Conservation (phyloP, 2,888 invertebrate species). For the Leptarthrus brevirostris region DNA sequence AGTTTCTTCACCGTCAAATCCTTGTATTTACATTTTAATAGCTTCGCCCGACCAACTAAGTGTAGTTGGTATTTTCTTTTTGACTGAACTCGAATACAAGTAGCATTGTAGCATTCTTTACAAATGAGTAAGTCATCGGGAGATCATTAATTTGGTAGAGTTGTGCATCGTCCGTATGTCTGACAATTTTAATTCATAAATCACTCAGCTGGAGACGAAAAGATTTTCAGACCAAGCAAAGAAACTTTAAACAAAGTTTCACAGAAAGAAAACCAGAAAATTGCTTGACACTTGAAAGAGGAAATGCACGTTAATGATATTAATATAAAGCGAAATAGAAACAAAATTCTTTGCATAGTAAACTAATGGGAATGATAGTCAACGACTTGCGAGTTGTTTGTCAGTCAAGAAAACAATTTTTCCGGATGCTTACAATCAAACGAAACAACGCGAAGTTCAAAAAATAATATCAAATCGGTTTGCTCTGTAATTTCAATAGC, state of each 20-base stretch:
- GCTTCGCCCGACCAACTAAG: too few relatives aligned
- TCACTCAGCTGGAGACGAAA: constrained; percentile 26
- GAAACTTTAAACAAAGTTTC: constrained; percentile 4
- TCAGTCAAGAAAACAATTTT: background rate
- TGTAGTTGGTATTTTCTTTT: background rate
- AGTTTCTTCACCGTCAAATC: too few relatives aligned
- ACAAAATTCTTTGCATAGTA: background rate
- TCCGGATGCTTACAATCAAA: background rate
- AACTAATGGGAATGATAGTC: background rate
- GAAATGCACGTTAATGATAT: background rate
- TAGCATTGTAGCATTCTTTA: constrained; percentile 10
- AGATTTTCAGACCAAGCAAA: background rate
- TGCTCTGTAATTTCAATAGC: constrained; percentile 2
- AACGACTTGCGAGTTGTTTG: background rate
- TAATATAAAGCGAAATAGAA: too few relatives aligned
- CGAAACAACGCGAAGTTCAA: background rate
- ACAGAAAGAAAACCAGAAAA: constrained; percentile 6
- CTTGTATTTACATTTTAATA: too few relatives aligned
- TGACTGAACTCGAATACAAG: background rate
- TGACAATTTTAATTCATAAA: constrained; percentile 41
- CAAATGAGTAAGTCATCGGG: constrained; percentile 40
- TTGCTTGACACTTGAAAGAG: background rate
- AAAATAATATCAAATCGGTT: background rate
- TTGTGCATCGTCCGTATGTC: background rate
- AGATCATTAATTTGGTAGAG: constrained; percentile 39